phyloP scores from a whole-genome alignment of 35 echinoderm and acorn worm species.

The Ophioderma brevispina region DNA sequence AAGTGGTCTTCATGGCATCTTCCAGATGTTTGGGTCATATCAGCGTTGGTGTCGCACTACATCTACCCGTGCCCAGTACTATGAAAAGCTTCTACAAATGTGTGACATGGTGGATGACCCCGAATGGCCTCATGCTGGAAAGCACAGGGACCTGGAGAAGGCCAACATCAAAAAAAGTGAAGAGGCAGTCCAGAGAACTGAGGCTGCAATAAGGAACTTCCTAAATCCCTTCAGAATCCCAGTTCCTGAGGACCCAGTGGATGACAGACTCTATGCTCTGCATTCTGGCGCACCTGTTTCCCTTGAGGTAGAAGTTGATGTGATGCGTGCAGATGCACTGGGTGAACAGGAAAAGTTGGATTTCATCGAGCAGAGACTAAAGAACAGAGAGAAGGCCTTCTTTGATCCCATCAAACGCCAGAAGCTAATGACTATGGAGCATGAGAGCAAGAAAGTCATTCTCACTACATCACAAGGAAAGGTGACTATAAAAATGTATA shows the following conservation, averaged over 20 bases:
- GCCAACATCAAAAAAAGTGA: conserved; percentile 64
- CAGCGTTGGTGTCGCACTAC: conserved; percentile 57
- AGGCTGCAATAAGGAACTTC: conserved; percentile 52
- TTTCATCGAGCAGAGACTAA: conserved; percentile 54
- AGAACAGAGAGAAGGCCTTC: conserved; percentile 21
- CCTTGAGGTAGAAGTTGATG: conserved; percentile 39
- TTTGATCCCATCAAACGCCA: conserved; percentile 72
- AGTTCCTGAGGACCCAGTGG: not conserved
- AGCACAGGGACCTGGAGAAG: conserved; percentile 53
- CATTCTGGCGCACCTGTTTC: conserved; percentile 46
- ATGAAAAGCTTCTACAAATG: conserved; percentile 33
- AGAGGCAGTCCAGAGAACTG: conserved; percentile 39
- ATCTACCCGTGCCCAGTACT: conserved; percentile 52
- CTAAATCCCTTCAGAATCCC: conserved; percentile 54
- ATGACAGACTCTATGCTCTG: conserved; percentile 27
- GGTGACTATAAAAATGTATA: too few species aligned
- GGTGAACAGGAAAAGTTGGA: conserved; percentile 51
- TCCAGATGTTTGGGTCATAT: conserved; percentile 40
- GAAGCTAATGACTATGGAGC: conserved; percentile 54
- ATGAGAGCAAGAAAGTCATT: conserved; percentile 42
- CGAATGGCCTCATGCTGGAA: conserved; percentile 28
- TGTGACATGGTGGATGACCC: conserved; percentile 48
- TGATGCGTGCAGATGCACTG: conserved; percentile 32
- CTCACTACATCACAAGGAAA: conserved; percentile 54
- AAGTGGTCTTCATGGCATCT: conserved; percentile 37